Evolutionary conservation across 1,140 invertebrate genomes (phyloP).

Genomic region (Zaprionus tsacasi): DNA sequence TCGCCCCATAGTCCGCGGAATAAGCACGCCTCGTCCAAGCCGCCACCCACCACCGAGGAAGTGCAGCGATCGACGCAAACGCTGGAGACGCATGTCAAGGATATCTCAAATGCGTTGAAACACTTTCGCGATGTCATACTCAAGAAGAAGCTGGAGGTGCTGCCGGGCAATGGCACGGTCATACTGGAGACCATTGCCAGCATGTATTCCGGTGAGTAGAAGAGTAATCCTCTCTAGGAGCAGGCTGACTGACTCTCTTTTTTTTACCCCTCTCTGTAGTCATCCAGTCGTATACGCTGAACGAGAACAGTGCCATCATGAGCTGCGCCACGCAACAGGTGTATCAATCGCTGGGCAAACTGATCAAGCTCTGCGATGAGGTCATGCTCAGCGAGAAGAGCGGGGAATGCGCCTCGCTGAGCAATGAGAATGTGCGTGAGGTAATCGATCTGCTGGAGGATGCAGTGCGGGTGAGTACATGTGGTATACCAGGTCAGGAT

Average conservation of each 20-base stretch:
- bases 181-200: slow-evolving; percentile 95
- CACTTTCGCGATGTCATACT: slow-evolving; percentile 96
- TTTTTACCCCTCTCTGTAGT: slow-evolving; percentile 38
- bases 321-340: slow-evolving; percentile 93
- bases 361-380: slow-evolving; percentile 95
- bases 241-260: no score
- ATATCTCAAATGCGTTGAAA: slow-evolving; percentile 90
- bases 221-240: no score
- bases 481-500: not conserved
- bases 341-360: slow-evolving; percentile 92
- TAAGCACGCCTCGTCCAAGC: slow-evolving; percentile 84
- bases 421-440: slow-evolving; percentile 90
- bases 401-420: slow-evolving; percentile 86
- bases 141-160: slow-evolving; percentile 95
- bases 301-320: slow-evolving; percentile 88
- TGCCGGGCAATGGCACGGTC: slow-evolving; percentile 95
- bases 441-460: slow-evolving; percentile 91
- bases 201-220: slow-evolving; percentile 89
- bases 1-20: slow-evolving; percentile 86
- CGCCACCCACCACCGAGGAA: slow-evolving; percentile 85
- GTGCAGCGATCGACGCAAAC: slow-evolving; percentile 86
- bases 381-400: slow-evolving; percentile 88
- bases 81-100: slow-evolving; percentile 87
- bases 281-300: slow-evolving; percentile 88
- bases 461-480: slow-evolving; percentile 88